Conservation (phyloP, 2,113 vertebrate genomes). For the Heterotis niloticus region DNA sequence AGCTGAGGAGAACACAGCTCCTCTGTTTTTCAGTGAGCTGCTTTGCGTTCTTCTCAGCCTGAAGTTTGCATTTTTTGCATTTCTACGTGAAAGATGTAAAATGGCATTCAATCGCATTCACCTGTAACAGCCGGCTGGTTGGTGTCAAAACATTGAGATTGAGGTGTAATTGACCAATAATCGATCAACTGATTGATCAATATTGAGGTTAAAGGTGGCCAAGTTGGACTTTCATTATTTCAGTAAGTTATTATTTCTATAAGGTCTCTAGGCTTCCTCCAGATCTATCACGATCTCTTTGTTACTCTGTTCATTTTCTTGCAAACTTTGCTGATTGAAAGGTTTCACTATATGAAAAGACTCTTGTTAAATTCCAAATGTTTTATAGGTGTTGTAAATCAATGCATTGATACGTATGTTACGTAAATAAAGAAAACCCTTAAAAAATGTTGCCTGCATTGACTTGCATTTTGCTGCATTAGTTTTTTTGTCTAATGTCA, state of each 20-base stretch:
- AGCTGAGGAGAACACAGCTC: background rate
- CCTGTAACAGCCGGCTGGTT: background rate
- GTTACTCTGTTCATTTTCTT: conserved; percentile 20
- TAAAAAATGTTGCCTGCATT: conserved; percentile 7
- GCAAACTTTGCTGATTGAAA: conserved; percentile 33
- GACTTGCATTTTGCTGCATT: background rate
- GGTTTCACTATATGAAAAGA: conserved; percentile 27
- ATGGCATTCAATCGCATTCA: conserved; percentile 8
- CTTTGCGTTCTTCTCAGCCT: background rate
- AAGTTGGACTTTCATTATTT: background rate
- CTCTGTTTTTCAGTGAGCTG: conserved; percentile 14
- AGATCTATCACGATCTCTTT: background rate
- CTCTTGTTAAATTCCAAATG: conserved; percentile 48
- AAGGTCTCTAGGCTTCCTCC: background rate
- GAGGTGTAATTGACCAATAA: too few species aligned
- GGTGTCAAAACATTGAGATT: conserved; percentile 8
- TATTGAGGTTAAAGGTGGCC: background rate
- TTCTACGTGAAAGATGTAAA: background rate
- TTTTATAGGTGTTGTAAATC: conserved; percentile 68
- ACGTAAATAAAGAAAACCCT: conserved; percentile 57
- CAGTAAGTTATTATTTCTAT: background rate
- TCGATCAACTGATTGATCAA: too few species aligned
- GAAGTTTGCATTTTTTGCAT: background rate
- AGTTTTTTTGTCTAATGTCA: background rate
- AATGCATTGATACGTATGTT: conserved; percentile 63